Evolutionary conservation across 2,797 vertebrate genomes (phyloP).

Genomic region (Poeciliopsis paucimaculata): DNA sequence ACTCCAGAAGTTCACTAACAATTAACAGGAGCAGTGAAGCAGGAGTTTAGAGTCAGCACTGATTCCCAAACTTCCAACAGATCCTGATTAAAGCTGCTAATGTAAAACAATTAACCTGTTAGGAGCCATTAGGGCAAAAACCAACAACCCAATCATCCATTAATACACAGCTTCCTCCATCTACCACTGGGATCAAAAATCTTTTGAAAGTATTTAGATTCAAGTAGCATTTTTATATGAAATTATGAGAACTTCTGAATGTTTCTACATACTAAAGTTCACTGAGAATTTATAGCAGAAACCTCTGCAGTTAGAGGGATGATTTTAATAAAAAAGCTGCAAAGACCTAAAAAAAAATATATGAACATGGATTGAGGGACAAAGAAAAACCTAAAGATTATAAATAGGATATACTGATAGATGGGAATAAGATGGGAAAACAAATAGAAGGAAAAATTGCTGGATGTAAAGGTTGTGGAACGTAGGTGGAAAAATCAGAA

Average conservation of each 20-base stretch:
- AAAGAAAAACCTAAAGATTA: background rate
- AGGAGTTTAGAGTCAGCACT: slow-evolving; percentile 20
- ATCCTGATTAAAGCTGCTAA: background rate
- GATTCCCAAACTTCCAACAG: background rate
- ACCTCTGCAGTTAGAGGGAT: background rate
- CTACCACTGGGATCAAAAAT: background rate
- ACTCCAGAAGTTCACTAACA: slow-evolving; percentile 33
- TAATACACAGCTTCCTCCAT: background rate
- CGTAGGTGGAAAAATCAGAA: background rate
- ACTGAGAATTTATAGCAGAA: slow-evolving; percentile 2
- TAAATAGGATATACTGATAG: background rate
- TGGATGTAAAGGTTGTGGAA: background rate
- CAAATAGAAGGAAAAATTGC: too few relatives aligned
- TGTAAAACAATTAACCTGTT: background rate
- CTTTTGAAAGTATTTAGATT: too few relatives aligned
- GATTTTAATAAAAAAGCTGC: background rate
- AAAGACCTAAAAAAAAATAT: background rate
- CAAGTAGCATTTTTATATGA: background rate
- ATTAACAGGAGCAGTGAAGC: slow-evolving; percentile 61
- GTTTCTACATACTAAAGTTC: background rate
- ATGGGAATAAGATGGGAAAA: background rate
- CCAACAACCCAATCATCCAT: background rate
- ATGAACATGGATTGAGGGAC: background rate
- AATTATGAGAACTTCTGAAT: background rate
- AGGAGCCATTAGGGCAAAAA: background rate